These are phyloP conservation scores for Marcusenius ussheri DNA, from an alignment of 2,113 vertebrate species.

Conservation along the genomic window DNA sequence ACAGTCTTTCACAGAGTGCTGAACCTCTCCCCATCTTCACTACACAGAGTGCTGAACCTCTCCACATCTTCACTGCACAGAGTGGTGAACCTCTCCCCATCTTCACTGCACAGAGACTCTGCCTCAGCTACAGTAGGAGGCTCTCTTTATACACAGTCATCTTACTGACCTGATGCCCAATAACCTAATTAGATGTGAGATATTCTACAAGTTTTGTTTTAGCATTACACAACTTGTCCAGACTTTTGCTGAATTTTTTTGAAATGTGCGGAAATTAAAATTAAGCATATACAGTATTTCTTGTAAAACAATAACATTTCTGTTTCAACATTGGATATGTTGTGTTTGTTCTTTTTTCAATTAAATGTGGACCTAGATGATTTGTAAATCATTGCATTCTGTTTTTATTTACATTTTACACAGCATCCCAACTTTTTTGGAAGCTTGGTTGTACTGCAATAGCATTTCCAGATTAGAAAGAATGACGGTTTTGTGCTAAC, in stretches of 20 bases:
- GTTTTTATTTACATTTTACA: neutral
- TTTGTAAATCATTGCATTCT: neutral
- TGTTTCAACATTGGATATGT: neutral
- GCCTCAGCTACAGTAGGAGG: too few relatives aligned
- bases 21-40: too few relatives aligned
- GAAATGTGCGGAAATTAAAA: too few relatives aligned
- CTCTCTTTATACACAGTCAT: neutral
- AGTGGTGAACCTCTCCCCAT: too few relatives aligned
- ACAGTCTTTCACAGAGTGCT: neutral
- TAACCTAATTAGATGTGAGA: neutral
- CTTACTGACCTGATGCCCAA: neutral
- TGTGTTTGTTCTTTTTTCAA: neutral
- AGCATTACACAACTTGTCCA: neutral
- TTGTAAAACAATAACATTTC: neutral
- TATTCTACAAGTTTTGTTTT: neutral
- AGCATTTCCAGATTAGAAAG: neutral
- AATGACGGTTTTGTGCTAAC: conserved; percentile 4
- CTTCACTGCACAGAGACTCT: neutral
- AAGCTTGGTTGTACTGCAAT: neutral
- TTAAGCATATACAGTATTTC: too few relatives aligned
- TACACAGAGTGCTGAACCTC: too few relatives aligned
- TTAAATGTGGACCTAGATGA: neutral
- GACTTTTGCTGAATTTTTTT: neutral
- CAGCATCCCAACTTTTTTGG: neutral
- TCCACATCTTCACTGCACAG: too few relatives aligned